A percentile compares a stretch with the other conserved stretches of the same genome.
Conservation (phyloP, 1,140 invertebrate genomes). For the Pogonognathellus flavescens region DNA sequence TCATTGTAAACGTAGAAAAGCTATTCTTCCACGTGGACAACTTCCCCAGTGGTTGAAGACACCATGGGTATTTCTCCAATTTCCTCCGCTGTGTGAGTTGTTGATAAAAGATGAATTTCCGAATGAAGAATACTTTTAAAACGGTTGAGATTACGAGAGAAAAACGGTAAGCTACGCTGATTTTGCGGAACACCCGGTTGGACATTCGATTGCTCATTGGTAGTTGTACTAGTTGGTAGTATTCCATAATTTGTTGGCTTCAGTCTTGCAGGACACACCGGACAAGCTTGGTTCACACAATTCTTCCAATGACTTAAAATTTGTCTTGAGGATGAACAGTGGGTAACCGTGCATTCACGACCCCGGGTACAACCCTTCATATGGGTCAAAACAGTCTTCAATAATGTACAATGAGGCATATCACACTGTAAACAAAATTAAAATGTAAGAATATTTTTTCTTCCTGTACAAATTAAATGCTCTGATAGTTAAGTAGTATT, state of each 20-base stretch:
- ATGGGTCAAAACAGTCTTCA: constrained; percentile 51
- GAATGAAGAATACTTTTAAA: constrained; percentile 43
- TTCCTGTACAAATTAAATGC: background rate
- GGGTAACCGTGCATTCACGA: background rate
- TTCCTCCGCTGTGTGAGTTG: background rate
- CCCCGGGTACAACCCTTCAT: constrained; percentile 46
- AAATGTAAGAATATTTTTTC: too few relatives aligned
- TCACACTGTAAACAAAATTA: constrained; percentile 36
- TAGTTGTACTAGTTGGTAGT: background rate
- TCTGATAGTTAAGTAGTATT: background rate
- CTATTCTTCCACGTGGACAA: constrained; percentile 14
- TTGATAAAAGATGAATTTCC: background rate
- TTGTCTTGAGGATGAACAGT: constrained; percentile 49
- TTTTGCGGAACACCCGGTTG: background rate
- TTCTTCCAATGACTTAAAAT: constrained; percentile 57
- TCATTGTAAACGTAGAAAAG: background rate
- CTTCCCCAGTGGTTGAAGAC: constrained; percentile 9
- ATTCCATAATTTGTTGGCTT: constrained; percentile 41
- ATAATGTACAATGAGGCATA: constrained; percentile 43
- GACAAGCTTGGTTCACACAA: constrained; percentile 43
- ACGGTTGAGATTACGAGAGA: constrained; percentile 21
- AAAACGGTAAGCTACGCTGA: background rate
- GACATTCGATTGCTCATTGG: background rate
- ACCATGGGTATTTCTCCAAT: constrained; percentile 4
- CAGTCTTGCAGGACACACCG: constrained; percentile 40